A percentile compares a stretch with the other conserved stretches of the same genome.
These are phyloP conservation scores for Morpho deidamia DNA, from an alignment of 2,888 invertebrate genomes.

Conservation along the genomic window DNA sequence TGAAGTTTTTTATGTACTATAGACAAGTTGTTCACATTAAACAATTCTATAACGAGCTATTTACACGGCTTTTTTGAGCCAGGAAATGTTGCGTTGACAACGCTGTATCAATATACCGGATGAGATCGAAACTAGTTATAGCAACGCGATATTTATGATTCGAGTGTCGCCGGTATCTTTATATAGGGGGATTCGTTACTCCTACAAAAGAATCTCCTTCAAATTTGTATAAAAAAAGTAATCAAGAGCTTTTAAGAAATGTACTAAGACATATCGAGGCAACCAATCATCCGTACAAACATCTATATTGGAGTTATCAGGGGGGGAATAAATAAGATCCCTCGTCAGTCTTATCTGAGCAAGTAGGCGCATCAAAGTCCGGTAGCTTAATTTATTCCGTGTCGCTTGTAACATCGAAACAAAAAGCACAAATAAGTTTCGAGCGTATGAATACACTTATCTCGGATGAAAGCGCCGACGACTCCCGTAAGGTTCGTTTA, in stretches of 20 bases:
- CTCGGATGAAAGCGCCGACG: constrained; percentile 32
- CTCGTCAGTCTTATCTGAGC: constrained; percentile 23
- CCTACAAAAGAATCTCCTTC: neutral
- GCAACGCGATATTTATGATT: no score
- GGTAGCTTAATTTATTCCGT: constrained; percentile 73
- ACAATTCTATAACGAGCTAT: no score
- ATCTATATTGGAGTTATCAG: constrained; percentile 21
- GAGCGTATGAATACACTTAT: constrained; percentile 48
- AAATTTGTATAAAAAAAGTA: neutral
- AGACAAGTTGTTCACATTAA: neutral
- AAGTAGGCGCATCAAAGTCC: constrained; percentile 53
- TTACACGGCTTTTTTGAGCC: no score
- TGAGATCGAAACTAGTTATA: no score
- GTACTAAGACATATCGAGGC: constrained; percentile 6
- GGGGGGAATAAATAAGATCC: constrained; percentile 19
- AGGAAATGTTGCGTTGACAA: no score
- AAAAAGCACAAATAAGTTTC: constrained; percentile 37
- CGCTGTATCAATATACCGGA: no score
- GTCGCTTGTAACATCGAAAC: constrained; percentile 44
- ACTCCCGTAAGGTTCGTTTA: constrained; percentile 13
- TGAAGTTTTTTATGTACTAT: neutral
- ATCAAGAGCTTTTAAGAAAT: neutral
- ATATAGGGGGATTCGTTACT: no score
- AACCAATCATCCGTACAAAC: constrained; percentile 6
- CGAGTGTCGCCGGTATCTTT: no score